phyloP scores from a whole-genome alignment of 1,140 invertebrate species.

The Cylas formicarius region DNA sequence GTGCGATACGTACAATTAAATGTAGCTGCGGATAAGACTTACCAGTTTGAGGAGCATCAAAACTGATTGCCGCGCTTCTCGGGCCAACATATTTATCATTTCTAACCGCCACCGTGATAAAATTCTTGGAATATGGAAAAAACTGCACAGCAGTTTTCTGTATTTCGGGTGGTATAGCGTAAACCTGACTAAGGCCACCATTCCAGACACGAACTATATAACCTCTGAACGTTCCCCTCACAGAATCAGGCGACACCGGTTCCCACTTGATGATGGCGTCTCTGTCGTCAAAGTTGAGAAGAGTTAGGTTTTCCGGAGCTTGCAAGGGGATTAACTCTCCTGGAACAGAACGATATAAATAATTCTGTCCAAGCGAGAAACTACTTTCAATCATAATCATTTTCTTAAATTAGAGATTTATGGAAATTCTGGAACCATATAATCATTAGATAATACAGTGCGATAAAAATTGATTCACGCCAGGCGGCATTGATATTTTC shows the following conservation, averaged over 20 bases:
- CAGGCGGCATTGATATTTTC: too few species aligned
- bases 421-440: too few species aligned
- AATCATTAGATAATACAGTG: too few species aligned
- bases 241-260: conserved; percentile 63
- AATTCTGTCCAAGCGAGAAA: background rate
- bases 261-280: conserved; percentile 76
- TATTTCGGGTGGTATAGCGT: conserved; percentile 52
- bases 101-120: conserved; percentile 79
- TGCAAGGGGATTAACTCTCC: conserved; percentile 84
- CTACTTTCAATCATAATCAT: background rate
- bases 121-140: conserved; percentile 84
- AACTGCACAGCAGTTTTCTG: conserved; percentile 70
- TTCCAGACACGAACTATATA: conserved; percentile 92
- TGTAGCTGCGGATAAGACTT: background rate
- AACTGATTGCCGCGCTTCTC: conserved; percentile 72
- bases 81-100: conserved; percentile 90
- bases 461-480: too few species aligned
- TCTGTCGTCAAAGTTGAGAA: conserved; percentile 64
- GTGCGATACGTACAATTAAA: too few species aligned
- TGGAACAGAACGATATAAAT: conserved; percentile 14
- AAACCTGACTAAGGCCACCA: conserved; percentile 55
- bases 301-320: conserved; percentile 76
- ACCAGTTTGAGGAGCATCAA: conserved; percentile 82
- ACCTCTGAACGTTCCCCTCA: conserved; percentile 84
- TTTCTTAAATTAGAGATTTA: background rate